phyloP scores from a whole-genome alignment of 2,888 invertebrate genomes.

The Platerodrilus igneus region DNA sequence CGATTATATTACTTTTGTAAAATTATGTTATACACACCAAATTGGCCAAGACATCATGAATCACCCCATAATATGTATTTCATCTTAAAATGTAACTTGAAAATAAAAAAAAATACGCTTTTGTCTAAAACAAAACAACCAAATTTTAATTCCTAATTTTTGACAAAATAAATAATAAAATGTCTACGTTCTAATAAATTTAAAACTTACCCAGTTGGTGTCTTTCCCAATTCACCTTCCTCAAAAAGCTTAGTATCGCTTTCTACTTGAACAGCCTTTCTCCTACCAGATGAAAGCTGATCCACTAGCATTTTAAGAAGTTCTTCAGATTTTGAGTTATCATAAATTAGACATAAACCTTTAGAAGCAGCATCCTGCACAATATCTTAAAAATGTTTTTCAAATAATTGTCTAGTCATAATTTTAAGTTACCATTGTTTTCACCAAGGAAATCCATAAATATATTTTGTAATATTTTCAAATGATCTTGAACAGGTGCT shows the following conservation, averaged over 20 bases:
- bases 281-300: conserved; percentile 75
- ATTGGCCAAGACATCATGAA: too few relatives aligned
- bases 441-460: conserved; percentile 86
- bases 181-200: too few relatives aligned
- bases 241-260: conserved; percentile 83
- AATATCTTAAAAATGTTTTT: conserved; percentile 72
- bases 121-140: too few relatives aligned
- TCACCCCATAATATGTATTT: too few relatives aligned
- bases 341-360: conserved; percentile 83
- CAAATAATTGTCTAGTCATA: background rate
- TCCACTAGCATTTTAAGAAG: conserved; percentile 75
- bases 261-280: conserved; percentile 68
- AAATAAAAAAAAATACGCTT: too few relatives aligned
- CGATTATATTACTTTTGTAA: too few relatives aligned
- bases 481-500: conserved; percentile 60
- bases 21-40: too few relatives aligned
- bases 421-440: conserved; percentile 67
- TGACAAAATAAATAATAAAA: too few relatives aligned
- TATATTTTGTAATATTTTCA: conserved; percentile 69
- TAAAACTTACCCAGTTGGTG: conserved; percentile 71
- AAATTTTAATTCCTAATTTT: too few relatives aligned
- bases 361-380: conserved; percentile 92
- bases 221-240: conserved; percentile 79
- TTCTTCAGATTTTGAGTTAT: conserved; percentile 67
- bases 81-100: too few relatives aligned